Percentiles rank a stretch among this genome's conserved stretches.
Conservation (phyloP, 2,113 vertebrate genomes). For the Lethenteron reissneri region DNA sequence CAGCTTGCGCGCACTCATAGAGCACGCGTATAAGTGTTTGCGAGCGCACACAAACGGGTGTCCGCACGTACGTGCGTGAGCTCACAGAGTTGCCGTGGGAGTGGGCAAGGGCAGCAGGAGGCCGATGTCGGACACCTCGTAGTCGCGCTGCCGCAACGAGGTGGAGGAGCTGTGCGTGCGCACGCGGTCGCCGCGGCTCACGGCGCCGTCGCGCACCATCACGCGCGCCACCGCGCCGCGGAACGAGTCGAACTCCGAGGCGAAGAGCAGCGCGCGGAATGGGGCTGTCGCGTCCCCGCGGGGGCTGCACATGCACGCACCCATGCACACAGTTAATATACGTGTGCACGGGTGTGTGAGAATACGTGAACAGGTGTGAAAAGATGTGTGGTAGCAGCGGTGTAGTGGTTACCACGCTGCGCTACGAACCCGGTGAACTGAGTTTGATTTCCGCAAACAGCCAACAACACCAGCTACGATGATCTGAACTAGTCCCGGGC, state of each 20-base stretch:
- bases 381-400: no score
- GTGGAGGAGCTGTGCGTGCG: background rate
- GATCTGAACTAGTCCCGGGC: no score
- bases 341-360: no score
- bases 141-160: background rate
- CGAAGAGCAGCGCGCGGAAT: slow-evolving; percentile 1
- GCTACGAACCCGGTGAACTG: no score
- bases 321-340: no score
- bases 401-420: no score
- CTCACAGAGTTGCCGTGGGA: background rate
- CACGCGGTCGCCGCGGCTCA: slow-evolving; percentile 2
- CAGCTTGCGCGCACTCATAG: background rate
- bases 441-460: no score
- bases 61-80: background rate
- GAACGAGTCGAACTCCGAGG: slow-evolving; percentile 1
- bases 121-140: background rate
- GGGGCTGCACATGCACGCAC: no score
- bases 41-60: background rate
- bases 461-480: no score
- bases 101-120: background rate
- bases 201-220: background rate
- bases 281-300: background rate
- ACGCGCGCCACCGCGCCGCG: slow-evolving; percentile 2
- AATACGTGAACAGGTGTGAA: no score
- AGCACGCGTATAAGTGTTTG: background rate